Evolutionary conservation across 2,113 vertebrate species (phyloP), one percentile per base, ranked within the genome.

Genomic region (Otolemur garnettii): DNA sequence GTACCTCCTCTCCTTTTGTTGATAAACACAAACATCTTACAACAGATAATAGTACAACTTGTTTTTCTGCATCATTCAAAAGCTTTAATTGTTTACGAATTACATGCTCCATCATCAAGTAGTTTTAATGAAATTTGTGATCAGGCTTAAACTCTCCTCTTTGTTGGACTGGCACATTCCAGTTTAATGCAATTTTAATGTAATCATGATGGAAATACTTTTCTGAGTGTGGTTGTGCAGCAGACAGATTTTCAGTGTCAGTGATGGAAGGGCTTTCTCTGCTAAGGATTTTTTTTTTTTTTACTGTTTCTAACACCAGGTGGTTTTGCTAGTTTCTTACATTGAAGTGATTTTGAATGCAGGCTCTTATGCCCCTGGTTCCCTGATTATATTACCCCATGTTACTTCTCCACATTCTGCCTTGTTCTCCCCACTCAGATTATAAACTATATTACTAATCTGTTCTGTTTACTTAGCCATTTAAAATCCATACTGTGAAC

Each of bases 161-260:
- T 97, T 98, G 98, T 98, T 98, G 94, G 96, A 96, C 95, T 89
- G 75, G 94, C 94, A 98, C 95, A 89, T 96, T 75, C 64, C 74
- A 96, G 92, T 98, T 94, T 90, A 96, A 94, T 98, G 94, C 98
- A 98, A 95, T 98, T 97, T 97, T 98, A 97, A 97, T 94, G 91
- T 90, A 97, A 78, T 96, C 93, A 95, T 94, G 96, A 97, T 96
- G 97, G 90, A 97, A 97, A 97, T 96, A 96, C 91, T 93, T 96
- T 93, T 97, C 96, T 98, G 97, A 94, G 93, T 98, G 93, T 97
- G 92, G 66, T 94, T 98, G 86, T 97, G 96, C 95, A 66, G 83
- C 71, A 98, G 95, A 96, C 96, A 97, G 92, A 95, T 94, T 98
- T 98, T 80, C 85, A 93, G 91, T 83, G 78, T 0, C 7, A 96